phyloP scores from a whole-genome alignment of 2,113 vertebrate genomes.

The Cryptomyrus ogoouensis region DNA sequence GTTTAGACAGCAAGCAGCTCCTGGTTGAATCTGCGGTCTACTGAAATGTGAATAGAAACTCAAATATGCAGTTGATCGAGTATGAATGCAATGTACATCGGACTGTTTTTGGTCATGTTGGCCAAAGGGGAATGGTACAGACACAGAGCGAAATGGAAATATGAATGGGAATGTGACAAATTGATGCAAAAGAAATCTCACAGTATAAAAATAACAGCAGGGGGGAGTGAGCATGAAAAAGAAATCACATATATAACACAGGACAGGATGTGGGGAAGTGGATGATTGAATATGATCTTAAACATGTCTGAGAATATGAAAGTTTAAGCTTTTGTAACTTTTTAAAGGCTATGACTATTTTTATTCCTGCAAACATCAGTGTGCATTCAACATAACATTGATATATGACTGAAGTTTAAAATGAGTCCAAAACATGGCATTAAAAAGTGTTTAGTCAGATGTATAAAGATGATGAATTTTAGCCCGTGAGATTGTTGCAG shows the following conservation, averaged over 20 bases:
- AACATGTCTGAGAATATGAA: background rate
- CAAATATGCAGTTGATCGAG: background rate
- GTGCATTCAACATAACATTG: background rate
- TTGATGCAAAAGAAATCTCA: conserved; percentile 2
- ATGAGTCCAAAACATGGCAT: background rate
- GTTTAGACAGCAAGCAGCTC: background rate
- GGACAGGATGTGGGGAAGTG: background rate
- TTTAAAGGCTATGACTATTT: background rate
- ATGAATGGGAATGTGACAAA: background rate
- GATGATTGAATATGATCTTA: background rate
- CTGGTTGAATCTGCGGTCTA: background rate
- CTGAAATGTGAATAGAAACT: background rate
- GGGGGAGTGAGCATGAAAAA: background rate
- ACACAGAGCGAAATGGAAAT: background rate
- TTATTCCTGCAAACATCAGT: background rate
- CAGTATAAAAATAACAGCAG: background rate
- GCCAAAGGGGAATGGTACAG: background rate
- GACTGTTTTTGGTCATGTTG: background rate
- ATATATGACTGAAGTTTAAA: background rate
- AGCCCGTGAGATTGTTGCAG: background rate
- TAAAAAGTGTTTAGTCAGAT: background rate
- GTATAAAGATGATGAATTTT: background rate
- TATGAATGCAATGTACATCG: background rate
- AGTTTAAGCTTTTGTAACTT: background rate
- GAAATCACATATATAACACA: conserved; percentile 6